phyloP scores from a whole-genome alignment of 2,113 vertebrate species.

The Pyrgilauda ruficollis region DNA sequence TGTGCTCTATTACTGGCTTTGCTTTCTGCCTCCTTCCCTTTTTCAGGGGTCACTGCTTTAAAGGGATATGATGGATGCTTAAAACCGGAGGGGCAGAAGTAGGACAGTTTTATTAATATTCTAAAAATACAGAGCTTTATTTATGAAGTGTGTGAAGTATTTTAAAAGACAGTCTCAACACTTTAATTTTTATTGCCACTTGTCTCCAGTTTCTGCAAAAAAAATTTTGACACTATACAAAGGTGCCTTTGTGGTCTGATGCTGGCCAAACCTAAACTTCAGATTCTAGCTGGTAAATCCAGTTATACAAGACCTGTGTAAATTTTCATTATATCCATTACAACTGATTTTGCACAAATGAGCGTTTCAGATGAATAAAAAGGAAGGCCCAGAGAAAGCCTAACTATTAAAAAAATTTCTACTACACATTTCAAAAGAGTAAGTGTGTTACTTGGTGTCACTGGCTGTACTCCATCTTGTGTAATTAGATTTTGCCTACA shows the following conservation, averaged over 20 bases:
- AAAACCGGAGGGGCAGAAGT: not conserved
- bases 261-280: constrained; percentile 6
- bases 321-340: constrained; percentile 38
- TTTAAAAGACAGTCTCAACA: constrained; percentile 62
- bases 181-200: constrained; percentile 63
- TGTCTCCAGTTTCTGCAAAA: constrained; percentile 49
- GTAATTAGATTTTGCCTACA: constrained; percentile 37
- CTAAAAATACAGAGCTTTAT: constrained; percentile 46
- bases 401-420: not conserved
- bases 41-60: constrained; percentile 5
- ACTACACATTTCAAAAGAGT: not conserved
- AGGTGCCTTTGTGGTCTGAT: constrained; percentile 50
- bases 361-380: constrained; percentile 28
- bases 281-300: not conserved
- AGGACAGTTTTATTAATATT: constrained; percentile 53
- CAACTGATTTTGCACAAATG: constrained; percentile 29
- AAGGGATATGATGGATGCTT: not conserved
- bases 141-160: constrained; percentile 61
- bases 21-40: not conserved
- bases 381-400: not conserved
- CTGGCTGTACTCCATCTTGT: not conserved
- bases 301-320: constrained; percentile 42
- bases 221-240: not conserved
- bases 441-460: not conserved
- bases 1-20: not conserved